Conservation (phyloP, 2,113 vertebrate genomes). For the Poeciliopsis prolifica region DNA sequence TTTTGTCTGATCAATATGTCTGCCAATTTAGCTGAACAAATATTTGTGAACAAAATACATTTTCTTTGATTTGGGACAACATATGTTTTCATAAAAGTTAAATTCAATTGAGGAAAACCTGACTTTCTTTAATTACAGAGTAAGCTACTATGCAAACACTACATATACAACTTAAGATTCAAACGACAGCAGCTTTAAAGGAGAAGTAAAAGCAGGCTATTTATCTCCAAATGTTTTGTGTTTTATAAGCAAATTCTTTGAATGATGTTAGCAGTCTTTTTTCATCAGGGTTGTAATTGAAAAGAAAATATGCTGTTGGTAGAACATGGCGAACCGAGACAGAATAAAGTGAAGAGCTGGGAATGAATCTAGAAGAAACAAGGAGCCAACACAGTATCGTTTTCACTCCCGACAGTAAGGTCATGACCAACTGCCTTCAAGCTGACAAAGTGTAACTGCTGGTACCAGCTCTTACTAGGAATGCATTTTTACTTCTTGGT, state of each 20-base stretch:
- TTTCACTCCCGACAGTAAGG: background rate
- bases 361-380: background rate
- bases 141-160: too few species aligned
- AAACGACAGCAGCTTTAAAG: background rate
- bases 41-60: too few species aligned
- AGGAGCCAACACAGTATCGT: background rate
- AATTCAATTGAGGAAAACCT: too few species aligned
- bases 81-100: too few species aligned
- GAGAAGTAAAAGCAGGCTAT: too few species aligned
- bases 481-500: background rate
- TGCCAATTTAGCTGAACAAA: too few species aligned
- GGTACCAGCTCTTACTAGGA: background rate
- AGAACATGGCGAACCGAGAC: background rate
- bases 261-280: background rate
- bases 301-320: background rate
- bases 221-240: background rate
- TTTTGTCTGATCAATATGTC: too few species aligned
- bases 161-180: too few species aligned
- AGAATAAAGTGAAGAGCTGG: background rate
- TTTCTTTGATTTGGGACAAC: too few species aligned
- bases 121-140: too few species aligned
- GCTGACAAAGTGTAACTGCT: background rate
- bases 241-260: background rate
- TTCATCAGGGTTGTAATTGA: background rate
- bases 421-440: background rate